A percentile compares a stretch with the other conserved stretches of the same genome.
These are phyloP conservation scores for Amia ocellicauda DNA, from an alignment of 2,113 vertebrate species.

Conservation along the genomic window DNA sequence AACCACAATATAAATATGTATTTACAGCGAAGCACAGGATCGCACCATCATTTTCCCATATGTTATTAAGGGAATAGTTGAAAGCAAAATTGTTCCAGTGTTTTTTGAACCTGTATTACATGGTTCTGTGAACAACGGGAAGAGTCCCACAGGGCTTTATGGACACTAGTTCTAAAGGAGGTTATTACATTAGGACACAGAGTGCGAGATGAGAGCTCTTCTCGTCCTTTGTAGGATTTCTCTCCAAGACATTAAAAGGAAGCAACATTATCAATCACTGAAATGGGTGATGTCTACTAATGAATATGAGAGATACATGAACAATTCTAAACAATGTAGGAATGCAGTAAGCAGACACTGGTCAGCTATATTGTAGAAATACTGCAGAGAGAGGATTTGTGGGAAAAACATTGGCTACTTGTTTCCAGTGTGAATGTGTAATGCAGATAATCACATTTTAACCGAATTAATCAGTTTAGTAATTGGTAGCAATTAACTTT, in stretches of 20 bases:
- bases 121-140: constrained; percentile 33
- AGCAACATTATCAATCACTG: not conserved
- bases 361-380: too few species aligned
- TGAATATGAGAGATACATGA: not conserved
- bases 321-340: too few species aligned
- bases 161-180: too few species aligned
- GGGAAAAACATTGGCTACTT: too few species aligned
- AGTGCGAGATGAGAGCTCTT: not conserved
- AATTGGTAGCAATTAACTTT: too few species aligned
- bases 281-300: not conserved
- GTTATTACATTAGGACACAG: not conserved
- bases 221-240: not conserved
- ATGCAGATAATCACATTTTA: too few species aligned
- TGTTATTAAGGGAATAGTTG: constrained; percentile 8
- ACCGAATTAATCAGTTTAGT: too few species aligned
- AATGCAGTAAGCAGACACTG: too few species aligned
- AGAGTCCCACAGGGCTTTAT: not conserved
- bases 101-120: constrained; percentile 21
- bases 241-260: not conserved
- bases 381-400: too few species aligned
- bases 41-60: constrained; percentile 34
- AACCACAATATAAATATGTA: too few species aligned
- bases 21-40: constrained; percentile 7
- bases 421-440: too few species aligned
- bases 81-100: constrained; percentile 32